phyloP scores from a whole-genome alignment of 2,888 invertebrate species.

The Harpalus rufipes region DNA sequence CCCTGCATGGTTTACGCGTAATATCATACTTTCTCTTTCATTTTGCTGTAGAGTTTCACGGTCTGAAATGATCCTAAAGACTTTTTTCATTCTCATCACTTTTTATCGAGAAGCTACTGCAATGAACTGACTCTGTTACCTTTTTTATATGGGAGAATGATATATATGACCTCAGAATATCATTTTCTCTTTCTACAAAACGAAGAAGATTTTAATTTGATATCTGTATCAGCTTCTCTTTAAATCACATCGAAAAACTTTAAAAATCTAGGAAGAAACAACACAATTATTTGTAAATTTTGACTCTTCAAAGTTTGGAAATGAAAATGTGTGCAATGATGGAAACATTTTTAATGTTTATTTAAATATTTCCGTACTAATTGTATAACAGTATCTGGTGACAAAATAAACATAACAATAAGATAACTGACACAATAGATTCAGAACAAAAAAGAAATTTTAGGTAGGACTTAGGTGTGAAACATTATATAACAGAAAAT shows the following conservation, averaged over 20 bases:
- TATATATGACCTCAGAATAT: not conserved
- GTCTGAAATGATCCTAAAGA: constrained; percentile 9
- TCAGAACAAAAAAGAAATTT: no score
- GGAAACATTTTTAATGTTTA: constrained; percentile 8
- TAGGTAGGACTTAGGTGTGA: no score
- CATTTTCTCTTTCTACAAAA: constrained; percentile 14
- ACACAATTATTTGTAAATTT: not conserved
- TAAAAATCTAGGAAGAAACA: not conserved
- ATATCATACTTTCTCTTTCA: constrained; percentile 27
- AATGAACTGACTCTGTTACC: not conserved
- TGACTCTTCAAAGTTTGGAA: not conserved
- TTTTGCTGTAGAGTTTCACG: constrained; percentile 28
- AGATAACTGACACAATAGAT: no score
- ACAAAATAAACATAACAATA: no score
- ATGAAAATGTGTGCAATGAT: not conserved
- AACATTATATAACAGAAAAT: no score
- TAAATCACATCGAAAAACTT: no score
- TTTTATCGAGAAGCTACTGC: constrained; percentile 6
- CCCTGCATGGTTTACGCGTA: not conserved
- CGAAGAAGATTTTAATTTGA: not conserved
- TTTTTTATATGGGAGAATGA: constrained; percentile 11
- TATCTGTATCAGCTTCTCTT: not conserved
- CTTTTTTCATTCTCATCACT: constrained; percentile 30
- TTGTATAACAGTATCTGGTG: no score
- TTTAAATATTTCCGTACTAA: constrained; percentile 12